A percentile compares a stretch with the other conserved stretches of the same genome.
Conservation (phyloP, 2,113 vertebrate species). For the Osmerus mordax region DNA sequence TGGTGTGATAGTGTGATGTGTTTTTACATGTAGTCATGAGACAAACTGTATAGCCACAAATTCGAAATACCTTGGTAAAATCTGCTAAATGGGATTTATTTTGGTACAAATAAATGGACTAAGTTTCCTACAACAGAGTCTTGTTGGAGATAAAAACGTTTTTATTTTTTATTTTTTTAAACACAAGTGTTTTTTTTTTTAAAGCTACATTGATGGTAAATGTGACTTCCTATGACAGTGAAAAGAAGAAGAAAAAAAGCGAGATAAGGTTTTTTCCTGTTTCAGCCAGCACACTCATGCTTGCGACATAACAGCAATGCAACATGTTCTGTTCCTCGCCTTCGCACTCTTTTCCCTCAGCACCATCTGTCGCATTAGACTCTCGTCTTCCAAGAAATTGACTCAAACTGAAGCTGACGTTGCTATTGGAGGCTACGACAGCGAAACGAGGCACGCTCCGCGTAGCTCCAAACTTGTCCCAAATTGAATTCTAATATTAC, state of each 20-base stretch:
- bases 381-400: slow-evolving; percentile 55
- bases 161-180: too few species aligned
- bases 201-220: too few species aligned
- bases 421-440: slow-evolving; percentile 33
- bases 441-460: background rate
- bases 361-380: slow-evolving; percentile 53
- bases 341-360: slow-evolving; percentile 36
- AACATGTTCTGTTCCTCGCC: slow-evolving; percentile 34
- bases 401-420: slow-evolving; percentile 42
- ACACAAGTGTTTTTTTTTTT: too few species aligned
- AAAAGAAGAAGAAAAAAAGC: background rate
- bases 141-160: too few species aligned
- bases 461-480: background rate
- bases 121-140: too few species aligned
- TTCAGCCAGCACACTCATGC: background rate
- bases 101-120: too few species aligned
- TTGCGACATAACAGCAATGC: slow-evolving; percentile 30
- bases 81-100: too few species aligned
- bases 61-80: too few species aligned
- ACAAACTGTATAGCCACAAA: too few species aligned
- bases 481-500: background rate
- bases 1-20: too few species aligned
- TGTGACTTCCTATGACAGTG: background rate
- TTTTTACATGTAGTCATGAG: too few species aligned
- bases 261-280: background rate